A percentile compares a stretch with the other conserved stretches of the same genome.
These are phyloP conservation scores for Mamestra configurata DNA, from an alignment of 1,140 invertebrate species.

Conservation along the genomic window DNA sequence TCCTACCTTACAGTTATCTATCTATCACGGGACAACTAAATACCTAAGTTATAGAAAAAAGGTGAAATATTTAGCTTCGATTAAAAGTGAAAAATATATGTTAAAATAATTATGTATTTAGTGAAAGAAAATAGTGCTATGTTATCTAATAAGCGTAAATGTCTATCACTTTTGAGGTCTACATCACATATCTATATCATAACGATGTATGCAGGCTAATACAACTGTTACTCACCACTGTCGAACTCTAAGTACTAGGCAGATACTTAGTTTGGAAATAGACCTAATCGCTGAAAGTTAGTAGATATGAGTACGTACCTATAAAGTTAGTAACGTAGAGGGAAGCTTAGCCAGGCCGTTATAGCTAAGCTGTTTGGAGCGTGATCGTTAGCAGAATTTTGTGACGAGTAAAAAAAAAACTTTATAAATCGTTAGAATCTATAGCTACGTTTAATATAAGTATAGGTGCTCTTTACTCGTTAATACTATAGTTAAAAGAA, in stretches of 20 bases:
- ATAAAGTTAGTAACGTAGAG: slow-evolving; percentile 52
- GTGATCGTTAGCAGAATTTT: slow-evolving; percentile 57
- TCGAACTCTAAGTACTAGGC: not conserved
- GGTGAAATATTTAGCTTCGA: slow-evolving; percentile 13
- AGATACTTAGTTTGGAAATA: not conserved
- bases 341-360: slow-evolving; percentile 58
- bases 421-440: slow-evolving; percentile 16
- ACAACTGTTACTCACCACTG: slow-evolving; percentile 33
- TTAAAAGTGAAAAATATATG: slow-evolving; percentile 19
- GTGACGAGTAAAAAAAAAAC: slow-evolving; percentile 42
- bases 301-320: slow-evolving; percentile 27
- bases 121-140: slow-evolving; percentile 26
- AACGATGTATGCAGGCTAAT: slow-evolving; percentile 21
- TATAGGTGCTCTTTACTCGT: slow-evolving; percentile 36
- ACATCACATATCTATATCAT: slow-evolving; percentile 2
- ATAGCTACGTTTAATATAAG: slow-evolving; percentile 35
- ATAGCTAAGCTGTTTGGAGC: slow-evolving; percentile 58
- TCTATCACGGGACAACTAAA: slow-evolving; percentile 40
- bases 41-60: slow-evolving; percentile 24
- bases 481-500: not conserved
- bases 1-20: slow-evolving; percentile 41
- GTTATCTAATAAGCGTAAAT: slow-evolving; percentile 24
- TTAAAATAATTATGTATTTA: not conserved
- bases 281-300: not conserved
- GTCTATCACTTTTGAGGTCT: slow-evolving; percentile 20